Percentiles rank a stretch among this genome's conserved stretches.
Evolutionary conservation across 2,888 invertebrate genomes (phyloP).

Genomic region (Theretra japonica): DNA sequence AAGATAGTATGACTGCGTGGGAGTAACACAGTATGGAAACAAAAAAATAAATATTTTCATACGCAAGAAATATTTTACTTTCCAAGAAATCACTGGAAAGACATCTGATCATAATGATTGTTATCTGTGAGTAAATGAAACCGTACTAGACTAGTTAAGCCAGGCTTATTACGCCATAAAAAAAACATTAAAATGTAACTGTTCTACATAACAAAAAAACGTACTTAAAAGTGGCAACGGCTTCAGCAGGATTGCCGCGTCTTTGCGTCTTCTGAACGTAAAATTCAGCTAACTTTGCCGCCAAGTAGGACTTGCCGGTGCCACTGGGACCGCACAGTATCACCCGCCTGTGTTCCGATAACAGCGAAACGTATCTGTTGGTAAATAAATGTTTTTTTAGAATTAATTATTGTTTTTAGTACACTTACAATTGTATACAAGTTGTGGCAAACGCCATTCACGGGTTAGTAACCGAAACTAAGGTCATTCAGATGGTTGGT

Average conservation of each 20-base stretch:
- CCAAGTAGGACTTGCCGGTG: constrained; percentile 98
- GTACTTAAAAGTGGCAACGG: constrained; percentile 97
- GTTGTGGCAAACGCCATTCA: background rate
- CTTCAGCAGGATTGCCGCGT: constrained; percentile 93
- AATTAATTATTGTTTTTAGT: background rate
- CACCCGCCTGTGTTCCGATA: constrained; percentile 96
- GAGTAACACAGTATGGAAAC: too few species aligned
- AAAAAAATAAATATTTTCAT: too few species aligned
- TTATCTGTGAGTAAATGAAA: too few species aligned
- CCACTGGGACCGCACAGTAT: constrained; percentile 98
- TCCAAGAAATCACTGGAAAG: too few species aligned
- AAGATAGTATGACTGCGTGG: too few species aligned
- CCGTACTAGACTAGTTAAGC: too few species aligned
- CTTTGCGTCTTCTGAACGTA: constrained; percentile 92
- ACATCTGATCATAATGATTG: too few species aligned
- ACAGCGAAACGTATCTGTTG: constrained; percentile 89
- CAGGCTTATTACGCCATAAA: too few species aligned
- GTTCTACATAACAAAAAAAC: constrained; percentile 51
- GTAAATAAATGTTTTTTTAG: background rate
- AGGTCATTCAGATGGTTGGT: background rate
- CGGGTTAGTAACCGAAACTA: background rate
- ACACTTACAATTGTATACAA: background rate
- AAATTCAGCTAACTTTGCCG: constrained; percentile 97
- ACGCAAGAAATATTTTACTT: too few species aligned
- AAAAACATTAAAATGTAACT: background rate